Evolutionary conservation across 2,113 vertebrate genomes (phyloP).

Genomic region (Ceuthmochares aereus): DNA sequence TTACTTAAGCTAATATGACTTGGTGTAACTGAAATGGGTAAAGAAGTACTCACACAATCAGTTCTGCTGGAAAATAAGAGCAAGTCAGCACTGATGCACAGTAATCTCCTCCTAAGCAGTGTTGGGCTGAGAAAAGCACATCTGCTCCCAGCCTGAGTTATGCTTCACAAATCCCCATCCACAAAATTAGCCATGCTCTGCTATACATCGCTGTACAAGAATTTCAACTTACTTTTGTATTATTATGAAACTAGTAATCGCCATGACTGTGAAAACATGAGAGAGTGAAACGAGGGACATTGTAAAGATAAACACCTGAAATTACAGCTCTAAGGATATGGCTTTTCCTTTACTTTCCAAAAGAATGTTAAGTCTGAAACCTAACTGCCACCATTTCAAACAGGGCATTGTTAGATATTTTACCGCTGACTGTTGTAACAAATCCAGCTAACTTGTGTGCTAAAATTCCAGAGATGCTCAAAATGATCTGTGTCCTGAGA

Average conservation of each 20-base stretch:
- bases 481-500: slow-evolving; percentile 25
- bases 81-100: slow-evolving; percentile 5
- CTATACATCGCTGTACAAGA: neutral
- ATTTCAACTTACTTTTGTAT: slow-evolving; percentile 22
- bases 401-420: slow-evolving; percentile 34
- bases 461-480: slow-evolving; percentile 41
- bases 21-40: neutral
- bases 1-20: slow-evolving; percentile 2
- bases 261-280: slow-evolving; percentile 25
- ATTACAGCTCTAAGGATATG: slow-evolving; percentile 11
- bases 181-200: slow-evolving; percentile 44
- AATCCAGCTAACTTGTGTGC: slow-evolving; percentile 2
- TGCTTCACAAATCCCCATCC: neutral
- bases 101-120: slow-evolving; percentile 38
- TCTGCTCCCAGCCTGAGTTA: slow-evolving; percentile 40
- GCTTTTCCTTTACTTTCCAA: neutral
- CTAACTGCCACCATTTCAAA: slow-evolving; percentile 18
- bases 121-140: slow-evolving; percentile 19
- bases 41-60: neutral
- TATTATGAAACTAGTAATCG: slow-evolving; percentile 7
- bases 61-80: slow-evolving; percentile 47
- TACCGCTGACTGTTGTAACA: neutral
- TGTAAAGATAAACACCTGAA: slow-evolving; percentile 52
- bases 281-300: neutral
- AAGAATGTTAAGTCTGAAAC: slow-evolving; percentile 1